These are phyloP conservation scores for Ophioderma brevispina DNA, from an alignment of 35 echinoderm and acorn worm genomes.

Conservation along the genomic window DNA sequence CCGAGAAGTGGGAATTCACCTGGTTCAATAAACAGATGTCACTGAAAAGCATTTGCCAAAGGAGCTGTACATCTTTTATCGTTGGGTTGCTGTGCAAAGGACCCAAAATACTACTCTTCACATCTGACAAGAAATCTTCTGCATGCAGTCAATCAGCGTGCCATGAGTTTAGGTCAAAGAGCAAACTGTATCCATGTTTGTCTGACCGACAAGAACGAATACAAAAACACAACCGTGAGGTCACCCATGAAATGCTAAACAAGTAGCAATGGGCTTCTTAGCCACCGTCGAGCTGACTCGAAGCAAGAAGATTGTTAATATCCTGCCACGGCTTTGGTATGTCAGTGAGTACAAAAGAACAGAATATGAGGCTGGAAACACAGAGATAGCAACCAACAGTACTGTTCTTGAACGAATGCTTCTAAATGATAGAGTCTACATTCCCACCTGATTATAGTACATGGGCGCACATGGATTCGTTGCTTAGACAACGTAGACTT, in stretches of 20 bases:
- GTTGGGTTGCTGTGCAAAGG: slow-evolving; percentile 33
- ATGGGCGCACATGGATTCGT: not conserved
- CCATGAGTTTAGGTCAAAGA: slow-evolving; percentile 19
- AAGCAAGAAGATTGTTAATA: slow-evolving; percentile 12
- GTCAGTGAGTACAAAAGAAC: slow-evolving; percentile 31
- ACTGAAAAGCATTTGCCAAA: slow-evolving; percentile 27
- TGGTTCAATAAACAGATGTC: not conserved
- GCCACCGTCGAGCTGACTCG: not conserved
- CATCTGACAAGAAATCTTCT: not conserved
- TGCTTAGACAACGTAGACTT: not conserved
- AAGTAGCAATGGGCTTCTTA: slow-evolving; percentile 2
- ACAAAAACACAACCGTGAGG: not conserved
- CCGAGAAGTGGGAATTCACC: not conserved
- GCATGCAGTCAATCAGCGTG: no score
- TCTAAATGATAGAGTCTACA: not conserved
- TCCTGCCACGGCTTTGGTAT: slow-evolving; percentile 12
- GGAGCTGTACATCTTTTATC: slow-evolving; percentile 1
- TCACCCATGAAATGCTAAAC: not conserved
- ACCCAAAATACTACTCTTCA: not conserved
- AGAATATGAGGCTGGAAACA: slow-evolving; percentile 32
- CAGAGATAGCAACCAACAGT: slow-evolving; percentile 44
- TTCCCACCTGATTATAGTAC: not conserved
- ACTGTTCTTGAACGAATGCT: slow-evolving; percentile 11
- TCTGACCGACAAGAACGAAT: slow-evolving; percentile 1
- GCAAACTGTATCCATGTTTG: not conserved